Conservation (phyloP, 1,140 invertebrate species). For the Achroia grisella region DNA sequence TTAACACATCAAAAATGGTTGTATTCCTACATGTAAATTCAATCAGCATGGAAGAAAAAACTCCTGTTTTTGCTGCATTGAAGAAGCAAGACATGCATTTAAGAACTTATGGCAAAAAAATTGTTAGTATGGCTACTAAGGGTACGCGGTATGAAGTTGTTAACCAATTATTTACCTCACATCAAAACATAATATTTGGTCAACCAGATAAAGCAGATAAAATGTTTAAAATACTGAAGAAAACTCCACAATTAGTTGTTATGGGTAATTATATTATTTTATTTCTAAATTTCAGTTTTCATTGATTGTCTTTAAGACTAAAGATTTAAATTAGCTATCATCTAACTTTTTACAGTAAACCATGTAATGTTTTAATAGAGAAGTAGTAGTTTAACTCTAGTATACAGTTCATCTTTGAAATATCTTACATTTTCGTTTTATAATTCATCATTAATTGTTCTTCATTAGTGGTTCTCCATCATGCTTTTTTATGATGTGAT, state of each 20-base stretch:
- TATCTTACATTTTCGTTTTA: too few relatives aligned
- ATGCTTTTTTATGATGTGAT: too few relatives aligned
- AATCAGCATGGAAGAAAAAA: slow-evolving; percentile 75
- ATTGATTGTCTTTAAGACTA: too few relatives aligned
- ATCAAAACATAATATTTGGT: slow-evolving; percentile 78
- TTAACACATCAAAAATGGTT: slow-evolving; percentile 80
- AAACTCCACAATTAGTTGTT: slow-evolving; percentile 77
- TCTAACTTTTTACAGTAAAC: too few relatives aligned
- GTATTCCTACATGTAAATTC: slow-evolving; percentile 82
- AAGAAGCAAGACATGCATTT: slow-evolving; percentile 79
- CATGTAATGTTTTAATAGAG: too few relatives aligned
- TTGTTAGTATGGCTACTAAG: slow-evolving; percentile 75
- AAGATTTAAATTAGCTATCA: too few relatives aligned
- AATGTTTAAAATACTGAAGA: slow-evolving; percentile 77
- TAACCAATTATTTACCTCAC: slow-evolving; percentile 73
- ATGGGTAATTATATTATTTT: slow-evolving; percentile 71
- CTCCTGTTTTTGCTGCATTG: slow-evolving; percentile 75
- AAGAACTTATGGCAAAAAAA: slow-evolving; percentile 76
- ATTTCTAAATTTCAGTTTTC: too few relatives aligned
- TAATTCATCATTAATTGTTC: too few relatives aligned
- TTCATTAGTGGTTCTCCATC: too few relatives aligned
- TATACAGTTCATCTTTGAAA: too few relatives aligned
- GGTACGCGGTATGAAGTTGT: slow-evolving; percentile 77
- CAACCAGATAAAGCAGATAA: slow-evolving; percentile 73
- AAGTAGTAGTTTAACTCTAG: too few relatives aligned